Percentiles rank a stretch among this genome's conserved stretches.
Conservation (phyloP, 1,140 invertebrate species). For the Paralvinella palmiformis region DNA sequence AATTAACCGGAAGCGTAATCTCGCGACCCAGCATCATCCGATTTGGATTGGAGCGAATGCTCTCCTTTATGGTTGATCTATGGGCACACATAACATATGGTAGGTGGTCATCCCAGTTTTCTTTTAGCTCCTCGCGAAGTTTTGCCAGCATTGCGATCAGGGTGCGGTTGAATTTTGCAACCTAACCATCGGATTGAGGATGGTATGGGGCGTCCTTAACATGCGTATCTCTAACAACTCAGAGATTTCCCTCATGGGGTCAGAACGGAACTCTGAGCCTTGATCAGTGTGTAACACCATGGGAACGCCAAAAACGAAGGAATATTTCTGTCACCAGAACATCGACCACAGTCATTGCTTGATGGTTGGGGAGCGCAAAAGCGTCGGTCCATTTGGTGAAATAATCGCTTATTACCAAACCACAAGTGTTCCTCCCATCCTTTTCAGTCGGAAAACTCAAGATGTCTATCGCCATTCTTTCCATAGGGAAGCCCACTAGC, state of each 20-base stretch:
- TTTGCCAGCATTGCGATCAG: conserved; percentile 17
- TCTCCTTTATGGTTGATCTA: conserved; percentile 23
- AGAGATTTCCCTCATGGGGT: conserved; percentile 22
- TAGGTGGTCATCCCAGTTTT: conserved; percentile 26
- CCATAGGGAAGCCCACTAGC: conserved; percentile 12
- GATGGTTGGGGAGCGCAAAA: conserved; percentile 42
- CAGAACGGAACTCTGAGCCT: conserved; percentile 25
- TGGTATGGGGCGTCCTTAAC: conserved; percentile 21
- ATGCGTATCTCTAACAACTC: conserved; percentile 19
- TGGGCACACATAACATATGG: conserved; percentile 24
- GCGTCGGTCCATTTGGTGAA: conserved; percentile 49
- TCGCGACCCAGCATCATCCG: conserved; percentile 24
- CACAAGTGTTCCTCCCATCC: conserved; percentile 32
- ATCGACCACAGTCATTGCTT: conserved; percentile 39
- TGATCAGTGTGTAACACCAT: conserved; percentile 39
- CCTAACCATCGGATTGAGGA: conserved; percentile 26
- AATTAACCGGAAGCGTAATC: conserved; percentile 19
- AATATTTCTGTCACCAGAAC: conserved; percentile 38
- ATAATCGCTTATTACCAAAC: conserved; percentile 41
- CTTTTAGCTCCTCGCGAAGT: conserved; percentile 25
- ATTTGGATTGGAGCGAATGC: conserved; percentile 23
- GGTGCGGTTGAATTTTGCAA: conserved; percentile 8
- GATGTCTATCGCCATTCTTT: conserved; percentile 15
- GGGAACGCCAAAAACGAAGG: conserved; percentile 40
- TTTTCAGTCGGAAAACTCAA: conserved; percentile 21